Conservation (phyloP, 2,113 vertebrate genomes). For the Galbula dea region DNA sequence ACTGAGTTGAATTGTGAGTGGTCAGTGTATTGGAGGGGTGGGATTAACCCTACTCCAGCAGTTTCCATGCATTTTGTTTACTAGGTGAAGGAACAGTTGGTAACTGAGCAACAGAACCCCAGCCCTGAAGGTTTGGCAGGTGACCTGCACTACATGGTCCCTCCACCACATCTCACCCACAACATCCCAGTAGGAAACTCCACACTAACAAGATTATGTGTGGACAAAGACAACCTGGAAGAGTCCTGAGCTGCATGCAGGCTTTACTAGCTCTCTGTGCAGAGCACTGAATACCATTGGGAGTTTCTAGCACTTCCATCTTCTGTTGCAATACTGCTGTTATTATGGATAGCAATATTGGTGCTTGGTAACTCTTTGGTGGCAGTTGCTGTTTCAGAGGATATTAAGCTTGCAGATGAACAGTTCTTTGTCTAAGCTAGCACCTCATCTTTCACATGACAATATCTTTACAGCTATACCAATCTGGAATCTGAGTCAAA, state of each 20-base stretch:
- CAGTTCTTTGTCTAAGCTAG: slow-evolving; percentile 39
- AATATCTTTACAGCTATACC: slow-evolving; percentile 10
- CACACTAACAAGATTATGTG: rapidly evolving
- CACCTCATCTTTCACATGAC: slow-evolving; percentile 20
- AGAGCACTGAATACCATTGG: not conserved
- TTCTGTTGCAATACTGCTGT: not conserved
- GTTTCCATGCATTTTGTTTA: not conserved
- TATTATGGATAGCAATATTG: not conserved
- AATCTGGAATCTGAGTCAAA: slow-evolving; percentile 32
- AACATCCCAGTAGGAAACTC: not conserved
- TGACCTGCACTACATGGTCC: not conserved
- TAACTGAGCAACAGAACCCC: not conserved
- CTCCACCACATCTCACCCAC: not conserved
- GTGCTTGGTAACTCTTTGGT: slow-evolving; percentile 1
- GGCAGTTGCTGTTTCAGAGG: slow-evolving; percentile 24
- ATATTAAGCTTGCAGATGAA: slow-evolving; percentile 32
- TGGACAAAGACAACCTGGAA: not conserved
- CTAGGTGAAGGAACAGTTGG: not conserved
- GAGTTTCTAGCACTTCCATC: not conserved
- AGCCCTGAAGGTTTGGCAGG: not conserved
- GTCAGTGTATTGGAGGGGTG: not conserved
- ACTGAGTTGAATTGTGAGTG: not conserved
- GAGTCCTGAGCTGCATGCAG: not conserved
- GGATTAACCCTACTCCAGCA: not conserved
- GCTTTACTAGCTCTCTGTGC: not conserved